These are phyloP conservation scores for Polypterus bichir DNA, from an alignment of 2,113 vertebrate species.

Conservation along the genomic window DNA sequence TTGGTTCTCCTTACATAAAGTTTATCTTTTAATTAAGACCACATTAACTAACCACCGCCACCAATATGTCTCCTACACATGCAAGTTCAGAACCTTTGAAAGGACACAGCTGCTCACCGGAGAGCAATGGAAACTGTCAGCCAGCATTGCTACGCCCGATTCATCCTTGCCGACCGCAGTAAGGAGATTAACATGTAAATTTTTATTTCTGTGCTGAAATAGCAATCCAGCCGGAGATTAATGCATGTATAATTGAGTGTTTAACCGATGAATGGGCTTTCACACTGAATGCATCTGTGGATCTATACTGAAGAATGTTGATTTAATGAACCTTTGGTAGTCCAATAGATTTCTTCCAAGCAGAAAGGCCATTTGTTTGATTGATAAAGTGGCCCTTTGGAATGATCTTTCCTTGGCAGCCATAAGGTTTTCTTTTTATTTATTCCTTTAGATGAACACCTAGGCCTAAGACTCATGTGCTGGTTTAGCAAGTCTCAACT, in stretches of 20 bases:
- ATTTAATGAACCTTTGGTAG: conserved; percentile 15
- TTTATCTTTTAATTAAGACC: no score
- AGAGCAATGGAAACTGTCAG: neutral
- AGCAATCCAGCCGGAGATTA: conserved; percentile 15
- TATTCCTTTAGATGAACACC: conserved; percentile 1
- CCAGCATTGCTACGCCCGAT: neutral
- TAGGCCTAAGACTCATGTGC: neutral
- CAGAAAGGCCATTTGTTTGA: conserved; percentile 17
- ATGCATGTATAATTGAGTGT: conserved; percentile 17
- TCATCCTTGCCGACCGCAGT: conserved; percentile 16
- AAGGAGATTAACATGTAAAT: conserved; percentile 24
- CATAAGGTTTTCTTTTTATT: conserved; percentile 4
- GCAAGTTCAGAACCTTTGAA: neutral
- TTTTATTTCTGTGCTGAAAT: conserved; percentile 20
- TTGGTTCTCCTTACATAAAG: no score
- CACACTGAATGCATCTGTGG: conserved; percentile 14
- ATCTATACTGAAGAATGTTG: conserved; percentile 20
- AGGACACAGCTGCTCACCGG: neutral
- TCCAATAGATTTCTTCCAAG: conserved; percentile 9
- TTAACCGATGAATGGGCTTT: conserved; percentile 21
- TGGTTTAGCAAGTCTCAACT: no score
- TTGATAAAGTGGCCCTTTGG: conserved; percentile 15
- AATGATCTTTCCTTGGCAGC: conserved; percentile 13
- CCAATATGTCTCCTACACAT: neutral
- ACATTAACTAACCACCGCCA: no score